Base-by-base conservation (phyloP, 2,888 invertebrate genomes). In the Schrankia costaestrigalis region DNA sequence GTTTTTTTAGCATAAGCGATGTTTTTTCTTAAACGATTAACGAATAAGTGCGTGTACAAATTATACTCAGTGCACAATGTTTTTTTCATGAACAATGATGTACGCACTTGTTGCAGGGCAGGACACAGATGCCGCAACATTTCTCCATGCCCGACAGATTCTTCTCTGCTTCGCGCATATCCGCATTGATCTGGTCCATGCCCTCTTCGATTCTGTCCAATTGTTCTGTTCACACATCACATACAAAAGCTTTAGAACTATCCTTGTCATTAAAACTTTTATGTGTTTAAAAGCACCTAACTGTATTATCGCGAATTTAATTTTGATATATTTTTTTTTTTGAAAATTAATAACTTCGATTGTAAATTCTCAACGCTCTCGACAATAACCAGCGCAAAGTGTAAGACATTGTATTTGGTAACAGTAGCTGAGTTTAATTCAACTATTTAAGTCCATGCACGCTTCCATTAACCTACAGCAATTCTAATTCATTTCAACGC, bases 71-170 rank as follows among this genome's bases (percentile, higher is more conserved):
- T n/a, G 31, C 31, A 7, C 13, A 25, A 23, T 15, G 4, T 23
- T 9, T 15, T 10, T 15, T 14, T 30, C 2, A 18, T 25, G 31
- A 36, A 28, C n/a, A 28, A 37, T 25, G 24, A 22, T 8, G 34
- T 59, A 85, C 93, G 82, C 90, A 98, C 98, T 98, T 98, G 90
- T 97, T 97, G 92, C 99, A 99, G 23, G 99, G 99, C 71, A 99
- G 91, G 40, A 97, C 97, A 89, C 99, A 99, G 69, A 99, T 93
- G 40, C 99, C 99, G 85, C 99, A 99, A 87, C 99, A 99, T 87
- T 99, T 99, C 90, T 99, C 99, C 97, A 99, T 97, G 52, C 99
- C 99, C 58, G 98, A 98, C 65, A 99, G 91, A 88, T 99, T 99
- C 89, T 99, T 99, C 89, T 99, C 99, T 10, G 99, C 99, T 83